These are phyloP conservation scores for Horisme vitalbata DNA, from an alignment of 2,888 invertebrate species.

Conservation along the genomic window DNA sequence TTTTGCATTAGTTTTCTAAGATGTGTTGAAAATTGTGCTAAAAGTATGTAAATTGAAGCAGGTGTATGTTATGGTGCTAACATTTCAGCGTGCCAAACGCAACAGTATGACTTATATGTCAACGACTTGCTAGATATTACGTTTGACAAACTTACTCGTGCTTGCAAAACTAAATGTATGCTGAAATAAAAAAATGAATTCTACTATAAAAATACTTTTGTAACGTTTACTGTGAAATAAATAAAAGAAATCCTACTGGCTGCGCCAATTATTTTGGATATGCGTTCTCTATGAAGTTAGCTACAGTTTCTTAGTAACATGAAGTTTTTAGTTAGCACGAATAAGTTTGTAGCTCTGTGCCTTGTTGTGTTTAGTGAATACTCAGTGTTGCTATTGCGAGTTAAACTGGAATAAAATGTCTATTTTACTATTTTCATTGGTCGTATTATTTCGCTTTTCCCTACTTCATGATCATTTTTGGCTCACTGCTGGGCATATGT, in stretches of 20 bases:
- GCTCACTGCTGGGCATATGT: too few relatives aligned
- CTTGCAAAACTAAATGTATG: too few relatives aligned
- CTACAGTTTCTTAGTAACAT: not conserved
- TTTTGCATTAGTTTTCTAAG: slow-evolving; percentile 2
- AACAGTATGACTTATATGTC: slow-evolving; percentile 6
- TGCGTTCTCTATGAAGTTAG: too few relatives aligned
- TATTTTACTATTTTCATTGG: slow-evolving; percentile 82
- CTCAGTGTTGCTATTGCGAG: slow-evolving; percentile 75
- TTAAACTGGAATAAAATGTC: slow-evolving; percentile 77
- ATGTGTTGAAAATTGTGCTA: slow-evolving; percentile 7
- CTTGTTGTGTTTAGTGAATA: slow-evolving; percentile 68
- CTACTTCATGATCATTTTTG: too few relatives aligned
- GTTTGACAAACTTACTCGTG: slow-evolving; percentile 9
- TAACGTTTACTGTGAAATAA: not conserved
- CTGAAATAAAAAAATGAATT: too few relatives aligned
- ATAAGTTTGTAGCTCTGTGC: slow-evolving; percentile 6
- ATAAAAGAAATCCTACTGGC: not conserved
- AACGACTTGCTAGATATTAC: not conserved
- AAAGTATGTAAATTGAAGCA: slow-evolving; percentile 1
- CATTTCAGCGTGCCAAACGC: slow-evolving; percentile 14
- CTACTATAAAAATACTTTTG: too few relatives aligned
- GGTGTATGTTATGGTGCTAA: slow-evolving; percentile 11
- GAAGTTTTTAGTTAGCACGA: not conserved
- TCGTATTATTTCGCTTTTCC: slow-evolving; percentile 58
- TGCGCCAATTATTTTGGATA: not conserved